A percentile compares a stretch with the other conserved stretches of the same genome.
These are phyloP conservation scores for Seriola dumerili DNA, from an alignment of 2,113 vertebrate species.

Conservation along the genomic window DNA sequence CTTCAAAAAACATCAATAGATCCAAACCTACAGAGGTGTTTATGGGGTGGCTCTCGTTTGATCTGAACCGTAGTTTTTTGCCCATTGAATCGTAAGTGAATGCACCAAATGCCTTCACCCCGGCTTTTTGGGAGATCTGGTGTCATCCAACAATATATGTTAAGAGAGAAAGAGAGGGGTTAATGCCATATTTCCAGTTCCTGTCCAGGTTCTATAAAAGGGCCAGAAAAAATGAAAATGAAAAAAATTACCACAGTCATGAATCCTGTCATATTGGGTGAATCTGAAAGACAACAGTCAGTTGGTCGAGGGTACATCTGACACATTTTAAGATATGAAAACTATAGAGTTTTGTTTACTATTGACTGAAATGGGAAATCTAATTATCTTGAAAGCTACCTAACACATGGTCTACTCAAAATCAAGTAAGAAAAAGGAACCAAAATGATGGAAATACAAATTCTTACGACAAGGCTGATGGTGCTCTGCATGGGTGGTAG, in stretches of 20 bases:
- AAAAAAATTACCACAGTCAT: conserved; percentile 71
- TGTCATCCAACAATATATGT: conserved; percentile 7
- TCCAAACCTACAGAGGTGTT: conserved; percentile 78
- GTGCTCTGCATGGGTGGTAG: conserved; percentile 63
- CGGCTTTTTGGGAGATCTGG: conserved; percentile 69
- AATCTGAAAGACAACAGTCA: conserved; percentile 68
- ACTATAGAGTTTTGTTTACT: not conserved
- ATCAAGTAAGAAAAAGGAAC: not conserved
- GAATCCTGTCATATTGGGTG: conserved; percentile 79
- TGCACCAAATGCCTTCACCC: conserved; percentile 56
- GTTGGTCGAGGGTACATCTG: not conserved
- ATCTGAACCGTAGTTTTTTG: conserved; percentile 81
- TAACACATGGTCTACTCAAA: not conserved
- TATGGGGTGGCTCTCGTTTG: conserved; percentile 61
- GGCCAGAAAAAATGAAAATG: not conserved
- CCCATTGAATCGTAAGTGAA: conserved; percentile 79
- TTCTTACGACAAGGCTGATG: conserved; percentile 80
- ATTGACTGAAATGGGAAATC: not conserved
- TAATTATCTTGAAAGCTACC: not conserved
- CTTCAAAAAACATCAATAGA: conserved; percentile 81
- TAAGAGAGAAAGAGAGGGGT: conserved; percentile 3
- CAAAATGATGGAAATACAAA: not conserved
- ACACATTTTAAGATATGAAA: not conserved
- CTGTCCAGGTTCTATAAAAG: not conserved
- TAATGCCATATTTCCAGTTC: not conserved